Evolutionary conservation across 1,140 invertebrate species (phyloP).

Genomic region (Drosophila pachea): DNA sequence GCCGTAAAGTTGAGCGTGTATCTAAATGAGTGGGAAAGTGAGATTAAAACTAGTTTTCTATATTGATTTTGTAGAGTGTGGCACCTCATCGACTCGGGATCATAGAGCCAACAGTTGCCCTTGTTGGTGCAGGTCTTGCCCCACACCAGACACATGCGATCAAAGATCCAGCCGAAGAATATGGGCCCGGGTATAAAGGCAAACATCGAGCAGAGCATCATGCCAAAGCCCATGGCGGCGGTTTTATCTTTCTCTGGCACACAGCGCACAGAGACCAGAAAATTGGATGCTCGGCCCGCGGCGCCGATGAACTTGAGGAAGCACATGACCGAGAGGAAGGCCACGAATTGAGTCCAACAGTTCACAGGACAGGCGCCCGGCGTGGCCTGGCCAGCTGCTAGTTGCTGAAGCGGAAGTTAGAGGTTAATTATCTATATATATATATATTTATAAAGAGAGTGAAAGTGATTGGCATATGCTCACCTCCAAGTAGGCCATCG

Average conservation of each 20-base stretch:
- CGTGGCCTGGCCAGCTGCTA: slow-evolving; percentile 79
- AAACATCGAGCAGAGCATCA: slow-evolving; percentile 84
- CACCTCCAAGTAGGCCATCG: slow-evolving; percentile 45
- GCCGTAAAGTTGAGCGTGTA: slow-evolving; percentile 85
- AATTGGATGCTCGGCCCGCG: slow-evolving; percentile 84
- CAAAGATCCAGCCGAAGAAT: slow-evolving; percentile 85
- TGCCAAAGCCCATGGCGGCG: slow-evolving; percentile 84
- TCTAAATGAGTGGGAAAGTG: slow-evolving; percentile 37
- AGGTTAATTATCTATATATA: no score
- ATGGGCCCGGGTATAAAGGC: slow-evolving; percentile 87
- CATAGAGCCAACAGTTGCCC: slow-evolving; percentile 87
- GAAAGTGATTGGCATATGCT: neutral
- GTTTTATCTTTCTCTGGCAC: slow-evolving; percentile 86
- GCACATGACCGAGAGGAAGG: slow-evolving; percentile 85
- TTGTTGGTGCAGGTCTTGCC: slow-evolving; percentile 86
- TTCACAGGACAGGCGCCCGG: slow-evolving; percentile 84
- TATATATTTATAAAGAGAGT: neutral
- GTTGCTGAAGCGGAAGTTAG: slow-evolving; percentile 16
- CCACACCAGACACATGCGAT: slow-evolving; percentile 86
- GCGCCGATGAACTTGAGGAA: slow-evolving; percentile 84
- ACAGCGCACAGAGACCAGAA: slow-evolving; percentile 84
- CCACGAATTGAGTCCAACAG: slow-evolving; percentile 83
- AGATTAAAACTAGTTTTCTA: neutral
- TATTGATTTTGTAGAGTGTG: neutral
- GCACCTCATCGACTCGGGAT: slow-evolving; percentile 83